Evolutionary conservation across 35 echinoderm and acorn worm genomes (phyloP).

Genomic region (Acanthaster planci): DNA sequence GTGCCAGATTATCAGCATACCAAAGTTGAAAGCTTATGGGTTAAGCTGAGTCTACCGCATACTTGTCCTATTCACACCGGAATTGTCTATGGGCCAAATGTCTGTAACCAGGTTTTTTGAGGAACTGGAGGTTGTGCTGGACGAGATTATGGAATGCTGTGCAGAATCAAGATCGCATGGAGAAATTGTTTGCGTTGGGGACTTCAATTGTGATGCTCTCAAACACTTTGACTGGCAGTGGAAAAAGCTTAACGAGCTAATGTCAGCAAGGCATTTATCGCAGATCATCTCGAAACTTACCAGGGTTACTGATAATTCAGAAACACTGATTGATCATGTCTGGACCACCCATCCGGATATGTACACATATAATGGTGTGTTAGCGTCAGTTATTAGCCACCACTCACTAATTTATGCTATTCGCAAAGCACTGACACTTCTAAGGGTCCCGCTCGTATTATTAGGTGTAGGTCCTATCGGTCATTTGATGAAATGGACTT

Average conservation of each 20-base stretch:
- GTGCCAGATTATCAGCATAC: not conserved
- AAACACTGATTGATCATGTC: too few species aligned
- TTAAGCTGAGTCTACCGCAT: slow-evolving; percentile 5
- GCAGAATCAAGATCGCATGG: not conserved
- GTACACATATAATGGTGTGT: too few species aligned
- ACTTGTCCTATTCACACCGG: not conserved
- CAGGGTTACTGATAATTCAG: too few species aligned
- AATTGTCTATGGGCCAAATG: slow-evolving; percentile 7
- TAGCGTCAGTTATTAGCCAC: too few species aligned
- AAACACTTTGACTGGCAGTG: slow-evolving; percentile 11
- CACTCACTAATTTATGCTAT: too few species aligned
- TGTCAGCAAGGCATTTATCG: not conserved
- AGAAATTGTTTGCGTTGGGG: slow-evolving; percentile 19
- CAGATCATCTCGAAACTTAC: not conserved
- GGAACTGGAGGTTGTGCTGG: too few species aligned
- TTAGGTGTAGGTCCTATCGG: too few species aligned
- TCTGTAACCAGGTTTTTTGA: too few species aligned
- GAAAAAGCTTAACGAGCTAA: not conserved
- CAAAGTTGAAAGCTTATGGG: not conserved
- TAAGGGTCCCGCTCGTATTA: too few species aligned
- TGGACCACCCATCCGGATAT: too few species aligned
- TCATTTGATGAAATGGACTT: too few species aligned
- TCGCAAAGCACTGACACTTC: too few species aligned
- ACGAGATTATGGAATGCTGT: not conserved
- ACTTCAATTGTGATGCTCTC: slow-evolving; percentile 25